A percentile compares a stretch with the other conserved stretches of the same genome.
Evolutionary conservation across 2,797 vertebrate species (phyloP).

Genomic region (Simalia tracyae): DNA sequence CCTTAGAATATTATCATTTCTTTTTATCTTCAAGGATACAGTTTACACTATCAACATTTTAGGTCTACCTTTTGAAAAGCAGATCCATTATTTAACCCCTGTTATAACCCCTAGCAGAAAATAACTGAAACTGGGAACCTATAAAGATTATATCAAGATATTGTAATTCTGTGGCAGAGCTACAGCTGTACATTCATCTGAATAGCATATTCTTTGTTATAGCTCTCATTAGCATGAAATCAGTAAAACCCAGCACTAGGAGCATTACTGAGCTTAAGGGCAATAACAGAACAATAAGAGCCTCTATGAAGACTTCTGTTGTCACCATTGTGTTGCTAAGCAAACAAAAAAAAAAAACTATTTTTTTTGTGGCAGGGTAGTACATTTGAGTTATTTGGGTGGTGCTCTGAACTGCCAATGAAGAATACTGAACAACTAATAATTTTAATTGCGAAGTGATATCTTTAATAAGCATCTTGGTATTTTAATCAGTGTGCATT

Average conservation of each 20-base stretch:
- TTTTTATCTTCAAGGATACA: neutral
- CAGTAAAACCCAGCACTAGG: neutral
- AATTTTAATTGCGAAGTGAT: neutral
- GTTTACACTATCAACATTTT: neutral
- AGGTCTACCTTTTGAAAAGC: neutral
- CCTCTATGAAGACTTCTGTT: neutral
- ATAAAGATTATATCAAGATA: neutral
- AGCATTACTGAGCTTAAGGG: constrained; percentile 11
- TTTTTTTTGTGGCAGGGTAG: neutral
- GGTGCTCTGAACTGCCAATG: neutral
- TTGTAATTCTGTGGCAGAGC: neutral
- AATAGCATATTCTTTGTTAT: neutral
- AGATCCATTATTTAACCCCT: neutral
- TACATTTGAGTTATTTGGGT: neutral
- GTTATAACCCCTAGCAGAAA: neutral
- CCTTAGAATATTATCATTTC: neutral
- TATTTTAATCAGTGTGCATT: neutral
- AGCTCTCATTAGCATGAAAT: constrained; percentile 25
- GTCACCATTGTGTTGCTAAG: constrained; percentile 12
- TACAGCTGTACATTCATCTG: neutral
- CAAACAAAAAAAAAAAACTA: constrained; percentile 13
- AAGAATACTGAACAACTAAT: constrained; percentile 1
- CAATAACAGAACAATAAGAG: constrained; percentile 8
- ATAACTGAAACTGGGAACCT: neutral
- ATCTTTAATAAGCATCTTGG: neutral